Base-by-base conservation (phyloP, 2,113 vertebrate species). In the Scatophagus argus region DNA sequence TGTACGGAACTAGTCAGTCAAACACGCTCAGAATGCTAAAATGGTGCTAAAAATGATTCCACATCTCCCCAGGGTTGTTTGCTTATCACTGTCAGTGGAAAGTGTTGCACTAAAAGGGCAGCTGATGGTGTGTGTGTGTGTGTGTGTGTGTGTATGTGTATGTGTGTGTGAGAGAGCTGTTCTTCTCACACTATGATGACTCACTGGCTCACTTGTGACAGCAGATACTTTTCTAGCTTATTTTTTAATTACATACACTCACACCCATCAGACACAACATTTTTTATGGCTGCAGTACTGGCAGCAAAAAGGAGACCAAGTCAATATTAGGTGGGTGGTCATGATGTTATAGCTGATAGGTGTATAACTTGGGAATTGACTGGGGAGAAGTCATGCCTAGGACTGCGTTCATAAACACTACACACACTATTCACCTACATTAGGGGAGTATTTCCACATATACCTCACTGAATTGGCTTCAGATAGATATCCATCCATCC, bases 61-160 rank as follows among this genome's bases (percentile, higher is more conserved):
- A 27, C 0, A 3, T 64, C 65, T 25, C 78, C 84, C 81, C 7
- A 2, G 46, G 74, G 64, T 32, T 67, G 68, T 84, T 85, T 78
- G 67, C 80, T 89, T 89, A 88, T 91, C 89, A 46, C 69, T 82
- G 87, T 74, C 77, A 87, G 83, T 87, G 86, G 89, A 92, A 91
- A 90, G 84, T 90, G 87, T 90, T 90, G 89, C 86, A 79, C 83
- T 88, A 43, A 16, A 21, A 84, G 88, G 91, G 76, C 86, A 89
- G 69, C 44, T 65, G 54, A 77, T 77, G 32, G n/a, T 69, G n/a
- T 61, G 74, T 41, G n/a, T 36, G 34, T 14, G 59, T 46, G 56
- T 51, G 59, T 56, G 27, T 52, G 41, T 47, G 54, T 61, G 39
- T 62, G 44, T 68, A 59, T 77, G 73, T 65, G 79, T 64, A 67